Percentiles rank a stretch among this genome's conserved stretches.
Conservation (phyloP, 2,888 invertebrate genomes). For the Vanessa cardui region DNA sequence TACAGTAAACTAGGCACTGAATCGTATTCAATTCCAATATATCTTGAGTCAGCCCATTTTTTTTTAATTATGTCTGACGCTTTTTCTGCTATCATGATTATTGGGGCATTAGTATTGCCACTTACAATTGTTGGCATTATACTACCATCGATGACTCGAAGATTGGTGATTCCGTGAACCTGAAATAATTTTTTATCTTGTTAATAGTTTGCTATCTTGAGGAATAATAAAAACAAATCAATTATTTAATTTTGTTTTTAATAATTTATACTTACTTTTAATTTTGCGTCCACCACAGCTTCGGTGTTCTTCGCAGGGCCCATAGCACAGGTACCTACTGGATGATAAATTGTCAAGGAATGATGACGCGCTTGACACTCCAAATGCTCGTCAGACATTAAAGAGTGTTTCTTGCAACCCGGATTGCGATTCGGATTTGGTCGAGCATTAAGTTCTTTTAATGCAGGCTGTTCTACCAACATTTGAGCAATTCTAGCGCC, state of each 20-base stretch:
- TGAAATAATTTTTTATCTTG: conserved; percentile 47
- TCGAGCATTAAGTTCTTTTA: conserved; percentile 84
- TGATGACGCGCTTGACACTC: conserved; percentile 89
- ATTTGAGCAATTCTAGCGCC: conserved; percentile 87
- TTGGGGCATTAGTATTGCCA: conserved; percentile 92
- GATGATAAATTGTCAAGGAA: conserved; percentile 91
- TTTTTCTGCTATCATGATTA: conserved; percentile 93
- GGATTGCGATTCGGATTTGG: conserved; percentile 86
- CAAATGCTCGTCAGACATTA: conserved; percentile 89
- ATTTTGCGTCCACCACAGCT: conserved; percentile 87
- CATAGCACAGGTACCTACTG: conserved; percentile 92
- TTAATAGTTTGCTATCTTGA: no score
- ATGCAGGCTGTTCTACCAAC: conserved; percentile 83
- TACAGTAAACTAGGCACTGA: conserved; percentile 8
- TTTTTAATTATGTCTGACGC: conserved; percentile 91
- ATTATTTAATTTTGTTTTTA: not conserved
- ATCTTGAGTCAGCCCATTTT: conserved; percentile 79
- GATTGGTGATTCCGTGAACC: conserved; percentile 85
- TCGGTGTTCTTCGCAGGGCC: conserved; percentile 79
- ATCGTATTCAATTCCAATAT: conserved; percentile 14
- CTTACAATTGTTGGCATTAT: conserved; percentile 91
- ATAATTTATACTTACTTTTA: conserved; percentile 64
- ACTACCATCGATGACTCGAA: conserved; percentile 91
- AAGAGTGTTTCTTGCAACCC: conserved; percentile 84
- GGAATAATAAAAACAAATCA: no score